Evolutionary conservation across 2,797 vertebrate genomes (phyloP).

Genomic region (Luscinia megarhynchos): DNA sequence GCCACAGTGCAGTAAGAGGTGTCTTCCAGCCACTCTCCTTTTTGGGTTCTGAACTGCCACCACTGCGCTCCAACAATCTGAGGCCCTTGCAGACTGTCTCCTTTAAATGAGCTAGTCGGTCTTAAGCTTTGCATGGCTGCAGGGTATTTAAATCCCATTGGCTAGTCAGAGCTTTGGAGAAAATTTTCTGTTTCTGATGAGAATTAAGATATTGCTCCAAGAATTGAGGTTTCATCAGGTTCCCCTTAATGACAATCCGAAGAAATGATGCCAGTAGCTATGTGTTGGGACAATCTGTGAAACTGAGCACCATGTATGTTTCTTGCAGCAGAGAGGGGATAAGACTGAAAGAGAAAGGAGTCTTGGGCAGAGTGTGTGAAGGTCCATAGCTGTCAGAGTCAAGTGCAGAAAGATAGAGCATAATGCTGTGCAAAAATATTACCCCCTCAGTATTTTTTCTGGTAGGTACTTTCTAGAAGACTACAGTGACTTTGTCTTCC

Average conservation of each 20-base stretch:
- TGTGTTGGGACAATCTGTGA: neutral
- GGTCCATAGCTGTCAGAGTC: neutral
- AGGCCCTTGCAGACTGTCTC: neutral
- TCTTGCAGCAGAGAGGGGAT: neutral
- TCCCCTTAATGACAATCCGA: neutral
- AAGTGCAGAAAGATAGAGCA: neutral
- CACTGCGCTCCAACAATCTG: neutral
- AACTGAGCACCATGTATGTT: neutral
- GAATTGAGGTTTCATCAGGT: neutral
- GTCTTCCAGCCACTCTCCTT: neutral
- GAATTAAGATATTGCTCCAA: neutral
- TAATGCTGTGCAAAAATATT: neutral
- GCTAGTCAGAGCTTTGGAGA: neutral
- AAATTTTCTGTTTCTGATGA: neutral
- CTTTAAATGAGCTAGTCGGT: neutral
- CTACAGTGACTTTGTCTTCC: neutral
- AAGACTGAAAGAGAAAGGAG: neutral
- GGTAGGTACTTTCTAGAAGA: neutral
- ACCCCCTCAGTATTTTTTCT: neutral
- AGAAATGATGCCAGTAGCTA: neutral
- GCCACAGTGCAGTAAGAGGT: neutral
- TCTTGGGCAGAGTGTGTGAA: neutral
- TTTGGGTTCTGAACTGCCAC: neutral
- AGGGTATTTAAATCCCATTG: neutral
- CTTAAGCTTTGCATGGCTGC: neutral